These are phyloP conservation scores for Stenchaetothrips biformis DNA, from an alignment of 2,888 invertebrate species.

Conservation along the genomic window DNA sequence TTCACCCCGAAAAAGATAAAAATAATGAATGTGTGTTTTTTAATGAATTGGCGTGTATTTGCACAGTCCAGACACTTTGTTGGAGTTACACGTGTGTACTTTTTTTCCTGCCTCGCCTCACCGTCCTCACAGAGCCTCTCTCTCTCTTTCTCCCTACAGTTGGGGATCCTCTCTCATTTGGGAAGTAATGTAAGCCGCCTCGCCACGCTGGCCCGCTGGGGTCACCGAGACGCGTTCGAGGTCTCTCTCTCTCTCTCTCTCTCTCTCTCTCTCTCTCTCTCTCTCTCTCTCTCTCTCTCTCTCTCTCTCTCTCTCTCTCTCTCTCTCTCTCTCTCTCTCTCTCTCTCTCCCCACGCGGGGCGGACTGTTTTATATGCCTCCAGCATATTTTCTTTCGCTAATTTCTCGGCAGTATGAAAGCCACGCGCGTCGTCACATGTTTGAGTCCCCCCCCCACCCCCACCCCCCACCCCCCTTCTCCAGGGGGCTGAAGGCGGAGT, in stretches of 20 bases:
- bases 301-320: too few relatives aligned
- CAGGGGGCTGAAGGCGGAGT: too few relatives aligned
- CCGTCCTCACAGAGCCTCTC: background rate
- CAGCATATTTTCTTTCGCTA: background rate
- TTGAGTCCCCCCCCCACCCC: background rate
- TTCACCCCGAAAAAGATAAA: background rate
- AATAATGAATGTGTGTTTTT: background rate
- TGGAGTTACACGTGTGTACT: background rate
- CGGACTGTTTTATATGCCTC: background rate
- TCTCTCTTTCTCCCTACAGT: background rate
- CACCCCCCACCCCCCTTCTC: too few relatives aligned
- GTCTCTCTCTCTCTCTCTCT: too few relatives aligned
- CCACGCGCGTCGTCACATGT: background rate
- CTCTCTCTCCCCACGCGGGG: too few relatives aligned
- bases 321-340: too few relatives aligned
- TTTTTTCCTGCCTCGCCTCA: background rate
- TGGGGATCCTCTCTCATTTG: background rate
- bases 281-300: too few relatives aligned
- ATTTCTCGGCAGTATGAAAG: slow-evolving; percentile 1
- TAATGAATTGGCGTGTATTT: too few relatives aligned
- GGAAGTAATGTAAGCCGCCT: background rate
- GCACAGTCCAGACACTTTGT: background rate
- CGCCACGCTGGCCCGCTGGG: too few relatives aligned
- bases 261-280: too few relatives aligned
- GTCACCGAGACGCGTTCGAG: too few relatives aligned